Evolutionary conservation across 2,888 invertebrate genomes (phyloP).

Genomic region (Callimorpha dominula): DNA sequence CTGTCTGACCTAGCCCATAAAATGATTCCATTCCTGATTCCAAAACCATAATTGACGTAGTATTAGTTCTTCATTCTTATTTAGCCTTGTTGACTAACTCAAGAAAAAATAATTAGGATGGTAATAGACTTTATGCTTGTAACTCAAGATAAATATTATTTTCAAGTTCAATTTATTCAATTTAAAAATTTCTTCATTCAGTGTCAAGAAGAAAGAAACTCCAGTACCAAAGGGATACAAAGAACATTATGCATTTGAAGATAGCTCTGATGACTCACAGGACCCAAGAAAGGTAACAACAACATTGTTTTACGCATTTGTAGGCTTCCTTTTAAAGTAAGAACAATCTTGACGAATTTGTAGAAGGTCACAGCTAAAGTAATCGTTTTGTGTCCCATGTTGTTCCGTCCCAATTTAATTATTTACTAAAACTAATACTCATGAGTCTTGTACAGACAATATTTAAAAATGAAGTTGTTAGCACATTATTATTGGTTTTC

Average conservation of each 20-base stretch:
- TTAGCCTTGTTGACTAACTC: not conserved
- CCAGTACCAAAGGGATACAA: slow-evolving; percentile 83
- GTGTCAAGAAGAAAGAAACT: slow-evolving; percentile 88
- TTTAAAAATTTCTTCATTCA: slow-evolving; percentile 51
- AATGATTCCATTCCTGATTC: not conserved
- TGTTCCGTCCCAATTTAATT: no score
- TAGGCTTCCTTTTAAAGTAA: not conserved
- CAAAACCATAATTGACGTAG: not conserved
- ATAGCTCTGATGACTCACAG: slow-evolving; percentile 83
- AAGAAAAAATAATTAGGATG: not conserved
- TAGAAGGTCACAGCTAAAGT: no score
- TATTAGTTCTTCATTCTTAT: not conserved
- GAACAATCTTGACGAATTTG: no score
- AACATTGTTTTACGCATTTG: not conserved
- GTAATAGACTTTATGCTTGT: not conserved
- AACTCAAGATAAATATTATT: not conserved
- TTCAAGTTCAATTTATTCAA: not conserved
- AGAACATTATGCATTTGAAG: slow-evolving; percentile 83
- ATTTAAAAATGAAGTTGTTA: no score
- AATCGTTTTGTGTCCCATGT: no score
- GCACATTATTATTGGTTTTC: no score
- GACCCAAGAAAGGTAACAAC: slow-evolving; percentile 72
- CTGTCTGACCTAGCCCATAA: not conserved
- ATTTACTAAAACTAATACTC: no score
- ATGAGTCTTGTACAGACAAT: no score